Percentiles rank a stretch among this genome's conserved stretches.
These are phyloP conservation scores for Drosophila biarmipes DNA, from an alignment of 1,140 invertebrate species.

Conservation along the genomic window DNA sequence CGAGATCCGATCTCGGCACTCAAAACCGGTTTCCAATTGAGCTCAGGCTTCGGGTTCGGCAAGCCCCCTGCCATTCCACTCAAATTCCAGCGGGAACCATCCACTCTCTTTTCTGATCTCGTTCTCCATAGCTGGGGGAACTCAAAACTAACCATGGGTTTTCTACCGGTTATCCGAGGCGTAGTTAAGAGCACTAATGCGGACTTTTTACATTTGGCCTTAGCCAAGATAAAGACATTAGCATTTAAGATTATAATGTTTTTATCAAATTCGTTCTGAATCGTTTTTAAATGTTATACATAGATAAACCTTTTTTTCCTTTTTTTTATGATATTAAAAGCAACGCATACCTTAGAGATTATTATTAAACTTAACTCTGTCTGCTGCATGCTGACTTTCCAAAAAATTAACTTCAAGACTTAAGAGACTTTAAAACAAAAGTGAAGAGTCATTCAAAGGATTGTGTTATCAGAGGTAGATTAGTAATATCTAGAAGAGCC, in stretches of 20 bases:
- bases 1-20: conserved; percentile 13
- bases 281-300: too few relatives aligned
- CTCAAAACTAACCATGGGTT: conserved; percentile 13
- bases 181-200: not conserved
- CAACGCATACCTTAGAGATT: too few relatives aligned
- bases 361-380: not conserved
- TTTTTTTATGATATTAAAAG: too few relatives aligned
- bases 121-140: conserved; percentile 15
- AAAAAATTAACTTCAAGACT: not conserved
- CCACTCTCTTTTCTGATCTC: conserved; percentile 13
- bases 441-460: not conserved
- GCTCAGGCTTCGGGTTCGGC: not conserved
- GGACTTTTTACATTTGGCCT: too few relatives aligned
- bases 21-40: conserved; percentile 47
- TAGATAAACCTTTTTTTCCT: too few relatives aligned
- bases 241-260: too few relatives aligned
- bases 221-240: too few relatives aligned
- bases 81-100: conserved; percentile 32
- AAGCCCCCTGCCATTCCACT: conserved; percentile 15
- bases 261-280: too few relatives aligned
- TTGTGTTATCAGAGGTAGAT: conserved; percentile 7
- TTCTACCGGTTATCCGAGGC: not conserved
- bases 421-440: not conserved
- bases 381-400: not conserved
- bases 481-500: not conserved